These are phyloP conservation scores for Acromyrmex heyeri DNA, from an alignment of 1,140 invertebrate species.

Conservation along the genomic window DNA sequence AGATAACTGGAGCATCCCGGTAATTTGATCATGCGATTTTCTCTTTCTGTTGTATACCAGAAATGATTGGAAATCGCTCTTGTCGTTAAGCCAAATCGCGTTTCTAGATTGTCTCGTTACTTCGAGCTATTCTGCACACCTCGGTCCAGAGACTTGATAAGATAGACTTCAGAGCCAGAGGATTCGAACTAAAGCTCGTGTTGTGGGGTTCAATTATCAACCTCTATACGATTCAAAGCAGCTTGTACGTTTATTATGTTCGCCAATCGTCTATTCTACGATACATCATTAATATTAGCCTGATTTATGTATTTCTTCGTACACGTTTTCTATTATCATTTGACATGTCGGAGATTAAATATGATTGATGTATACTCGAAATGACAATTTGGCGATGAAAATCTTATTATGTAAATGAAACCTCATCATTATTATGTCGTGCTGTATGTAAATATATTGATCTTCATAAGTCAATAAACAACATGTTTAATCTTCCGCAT, in stretches of 20 bases:
- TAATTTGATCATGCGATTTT: slow-evolving; percentile 62
- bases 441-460: background rate
- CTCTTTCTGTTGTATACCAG: slow-evolving; percentile 66
- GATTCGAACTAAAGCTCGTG: slow-evolving; percentile 66
- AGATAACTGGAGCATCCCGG: slow-evolving; percentile 29
- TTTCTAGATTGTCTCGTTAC: slow-evolving; percentile 77
- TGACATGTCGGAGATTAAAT: background rate
- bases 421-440: background rate
- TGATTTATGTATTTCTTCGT: slow-evolving; percentile 28
- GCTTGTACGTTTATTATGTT: slow-evolving; percentile 68
- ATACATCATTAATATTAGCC: slow-evolving; percentile 34
- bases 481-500: slow-evolving; percentile 18
- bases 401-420: background rate
- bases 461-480: slow-evolving; percentile 12
- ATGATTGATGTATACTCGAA: background rate
- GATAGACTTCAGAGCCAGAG: slow-evolving; percentile 26
- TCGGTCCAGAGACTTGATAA: slow-evolving; percentile 59
- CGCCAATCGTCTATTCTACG: slow-evolving; percentile 64
- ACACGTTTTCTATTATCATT: background rate
- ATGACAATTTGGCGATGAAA: background rate
- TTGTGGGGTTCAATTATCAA: slow-evolving; percentile 77
- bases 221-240: slow-evolving; percentile 70
- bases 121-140: slow-evolving; percentile 71
- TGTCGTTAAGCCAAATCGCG: slow-evolving; percentile 77
- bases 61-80: slow-evolving; percentile 76